These are phyloP conservation scores for Eupristina koningsbergeri DNA, from an alignment of 1,140 invertebrate species.

Conservation along the genomic window DNA sequence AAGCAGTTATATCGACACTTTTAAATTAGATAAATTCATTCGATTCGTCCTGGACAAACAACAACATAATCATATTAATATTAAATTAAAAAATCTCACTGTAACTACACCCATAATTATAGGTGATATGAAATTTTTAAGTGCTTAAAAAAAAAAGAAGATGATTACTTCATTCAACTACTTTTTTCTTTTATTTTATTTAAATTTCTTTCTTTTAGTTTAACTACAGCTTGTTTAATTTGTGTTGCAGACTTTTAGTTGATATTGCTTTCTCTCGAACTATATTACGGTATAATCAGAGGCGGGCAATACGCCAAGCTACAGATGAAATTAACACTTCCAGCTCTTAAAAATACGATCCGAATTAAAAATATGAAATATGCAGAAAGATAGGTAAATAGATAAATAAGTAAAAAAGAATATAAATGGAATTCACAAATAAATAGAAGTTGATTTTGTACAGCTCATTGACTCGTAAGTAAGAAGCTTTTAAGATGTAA, in stretches of 20 bases:
- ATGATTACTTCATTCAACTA: no score
- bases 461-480: not conserved
- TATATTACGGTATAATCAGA: not conserved
- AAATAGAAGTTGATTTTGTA: not conserved
- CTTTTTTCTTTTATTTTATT: not conserved
- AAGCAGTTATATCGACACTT: no score
- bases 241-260: not conserved
- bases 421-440: no score
- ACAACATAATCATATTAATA: no score
- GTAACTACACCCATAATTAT: no score
- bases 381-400: not conserved
- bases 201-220: not conserved
- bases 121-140: no score
- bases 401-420: no score
- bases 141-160: no score
- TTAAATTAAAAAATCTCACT: no score
- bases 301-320: constrained; percentile 23
- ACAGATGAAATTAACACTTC: constrained; percentile 45
- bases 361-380: not conserved
- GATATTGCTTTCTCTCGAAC: not conserved
- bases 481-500: not conserved
- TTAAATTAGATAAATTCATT: no score
- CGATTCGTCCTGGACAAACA: no score
- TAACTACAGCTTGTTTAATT: not conserved
- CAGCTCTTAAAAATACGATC: constrained; percentile 22